These are phyloP conservation scores for Dysmachus trigonus DNA, from an alignment of 2,888 invertebrate genomes.

Conservation along the genomic window DNA sequence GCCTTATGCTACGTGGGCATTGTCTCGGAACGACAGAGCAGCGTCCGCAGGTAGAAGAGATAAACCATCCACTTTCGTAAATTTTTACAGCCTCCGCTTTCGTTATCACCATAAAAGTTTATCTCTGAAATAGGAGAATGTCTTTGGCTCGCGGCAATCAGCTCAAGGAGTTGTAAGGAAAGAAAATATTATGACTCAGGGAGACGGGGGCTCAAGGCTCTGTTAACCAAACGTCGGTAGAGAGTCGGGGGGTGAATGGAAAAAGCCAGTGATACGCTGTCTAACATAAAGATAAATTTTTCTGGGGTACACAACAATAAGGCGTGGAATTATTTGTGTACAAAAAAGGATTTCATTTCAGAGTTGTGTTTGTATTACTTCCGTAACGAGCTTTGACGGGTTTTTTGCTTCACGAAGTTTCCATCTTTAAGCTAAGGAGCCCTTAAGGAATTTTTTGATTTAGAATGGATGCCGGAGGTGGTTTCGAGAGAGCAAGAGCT, in stretches of 20 bases:
- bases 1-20: conserved; percentile 14
- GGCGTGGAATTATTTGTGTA: conserved; percentile 37
- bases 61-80: conserved; percentile 37
- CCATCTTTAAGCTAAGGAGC: conserved; percentile 27
- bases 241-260: background rate
- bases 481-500: background rate
- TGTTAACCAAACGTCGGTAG: background rate
- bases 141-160: conserved; percentile 40
- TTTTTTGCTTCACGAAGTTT: conserved; percentile 24
- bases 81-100: conserved; percentile 40
- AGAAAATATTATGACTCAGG: conserved; percentile 28
- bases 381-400: conserved; percentile 37
- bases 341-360: conserved; percentile 38
- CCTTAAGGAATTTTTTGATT: conserved; percentile 40
- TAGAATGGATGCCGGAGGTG: conserved; percentile 24
- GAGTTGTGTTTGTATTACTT: conserved; percentile 36
- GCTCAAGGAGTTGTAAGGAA: conserved; percentile 41
- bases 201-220: conserved; percentile 7
- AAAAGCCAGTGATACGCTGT: conserved; percentile 22
- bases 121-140: conserved; percentile 39
- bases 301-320: conserved; percentile 41
- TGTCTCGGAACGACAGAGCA: conserved; percentile 27
- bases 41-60: conserved; percentile 28
- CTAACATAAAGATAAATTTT: conserved; percentile 39
- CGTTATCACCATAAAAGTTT: conserved; percentile 43